These are phyloP conservation scores for Cecidostiba fungosa DNA, from an alignment of 2,888 invertebrate species.

Conservation along the genomic window DNA sequence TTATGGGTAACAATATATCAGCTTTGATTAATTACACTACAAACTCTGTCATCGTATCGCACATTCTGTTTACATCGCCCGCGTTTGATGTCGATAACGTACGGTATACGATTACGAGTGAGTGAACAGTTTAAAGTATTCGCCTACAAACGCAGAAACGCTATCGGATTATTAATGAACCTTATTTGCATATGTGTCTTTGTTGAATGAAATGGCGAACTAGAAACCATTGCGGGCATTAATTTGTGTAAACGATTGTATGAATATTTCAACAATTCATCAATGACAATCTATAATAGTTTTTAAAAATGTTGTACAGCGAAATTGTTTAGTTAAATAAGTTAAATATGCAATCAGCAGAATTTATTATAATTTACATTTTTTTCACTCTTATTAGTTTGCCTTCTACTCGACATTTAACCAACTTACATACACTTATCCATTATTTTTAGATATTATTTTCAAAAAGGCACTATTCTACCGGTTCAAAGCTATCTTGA, in stretches of 20 bases:
- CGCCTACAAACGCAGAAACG: not conserved
- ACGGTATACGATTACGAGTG: slow-evolving; percentile 28
- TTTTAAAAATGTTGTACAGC: no score
- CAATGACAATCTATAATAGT: no score
- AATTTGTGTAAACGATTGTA: not conserved
- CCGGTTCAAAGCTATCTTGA: no score
- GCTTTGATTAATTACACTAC: slow-evolving; percentile 48
- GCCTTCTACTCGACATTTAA: no score
- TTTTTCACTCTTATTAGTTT: no score
- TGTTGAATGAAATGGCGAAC: not conserved
- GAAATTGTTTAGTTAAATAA: no score
- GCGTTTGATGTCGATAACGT: slow-evolving; percentile 19
- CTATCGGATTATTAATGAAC: slow-evolving; percentile 39
- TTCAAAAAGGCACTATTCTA: no score
- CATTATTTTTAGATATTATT: no score
- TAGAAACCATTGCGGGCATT: slow-evolving; percentile 28
- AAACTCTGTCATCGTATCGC: slow-evolving; percentile 49
- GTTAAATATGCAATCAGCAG: no score
- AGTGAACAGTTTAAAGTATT: not conserved
- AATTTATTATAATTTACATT: no score
- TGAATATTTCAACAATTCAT: not conserved
- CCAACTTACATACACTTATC: no score
- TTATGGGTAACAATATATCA: slow-evolving; percentile 47
- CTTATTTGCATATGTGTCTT: slow-evolving; percentile 26
- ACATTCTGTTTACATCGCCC: slow-evolving; percentile 38